A percentile compares a stretch with the other conserved stretches of the same genome.
phyloP scores from a whole-genome alignment of 2,797 vertebrate genomes.

The Gallinago solitaria region DNA sequence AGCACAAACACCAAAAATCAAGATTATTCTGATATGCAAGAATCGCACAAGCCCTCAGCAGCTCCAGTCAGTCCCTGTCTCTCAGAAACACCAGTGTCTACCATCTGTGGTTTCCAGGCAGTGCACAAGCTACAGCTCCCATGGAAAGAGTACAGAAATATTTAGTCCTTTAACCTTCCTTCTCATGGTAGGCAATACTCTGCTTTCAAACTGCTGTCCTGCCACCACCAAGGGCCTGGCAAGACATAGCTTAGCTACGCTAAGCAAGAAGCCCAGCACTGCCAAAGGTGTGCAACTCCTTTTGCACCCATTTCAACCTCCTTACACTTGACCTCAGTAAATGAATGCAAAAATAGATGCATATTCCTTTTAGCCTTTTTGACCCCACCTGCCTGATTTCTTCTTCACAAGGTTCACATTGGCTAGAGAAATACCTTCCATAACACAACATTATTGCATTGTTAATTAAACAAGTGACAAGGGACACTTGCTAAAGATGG shows the following conservation, averaged over 20 bases:
- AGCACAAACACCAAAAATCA: neutral
- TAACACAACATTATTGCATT: neutral
- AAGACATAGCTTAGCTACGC: neutral
- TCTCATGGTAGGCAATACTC: neutral
- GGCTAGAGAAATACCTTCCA: neutral
- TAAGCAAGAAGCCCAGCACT: neutral
- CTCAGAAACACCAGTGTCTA: neutral
- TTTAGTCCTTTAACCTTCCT: neutral
- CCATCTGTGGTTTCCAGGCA: neutral
- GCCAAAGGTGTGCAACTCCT: neutral
- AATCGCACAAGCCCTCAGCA: neutral
- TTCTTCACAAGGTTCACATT: neutral
- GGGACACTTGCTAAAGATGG: neutral
- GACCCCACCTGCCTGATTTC: neutral
- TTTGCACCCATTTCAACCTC: neutral
- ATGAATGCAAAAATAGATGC: neutral
- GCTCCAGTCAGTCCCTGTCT: neutral
- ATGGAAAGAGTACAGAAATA: neutral
- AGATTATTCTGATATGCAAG: neutral
- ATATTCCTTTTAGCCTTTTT: neutral
- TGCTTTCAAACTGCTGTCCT: neutral
- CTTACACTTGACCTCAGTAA: neutral
- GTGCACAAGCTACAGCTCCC: rapidly evolving
- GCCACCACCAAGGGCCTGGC: neutral
- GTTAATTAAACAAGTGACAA: neutral